Conservation (phyloP, 2,113 vertebrate species). For the Halcyon malimbica region DNA sequence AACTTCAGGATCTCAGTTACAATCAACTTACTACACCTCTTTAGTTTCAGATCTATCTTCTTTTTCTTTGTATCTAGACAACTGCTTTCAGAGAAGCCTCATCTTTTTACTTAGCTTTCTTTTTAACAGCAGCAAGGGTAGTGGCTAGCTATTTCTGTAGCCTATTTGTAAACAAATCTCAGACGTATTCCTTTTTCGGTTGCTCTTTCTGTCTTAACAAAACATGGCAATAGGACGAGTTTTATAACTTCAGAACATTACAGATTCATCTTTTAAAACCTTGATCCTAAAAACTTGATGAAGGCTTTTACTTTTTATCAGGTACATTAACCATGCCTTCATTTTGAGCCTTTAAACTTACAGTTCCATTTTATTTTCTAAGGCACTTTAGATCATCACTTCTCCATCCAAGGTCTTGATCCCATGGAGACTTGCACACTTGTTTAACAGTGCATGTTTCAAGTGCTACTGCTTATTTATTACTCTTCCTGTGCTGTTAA, state of each 20-base stretch:
- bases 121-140: background rate
- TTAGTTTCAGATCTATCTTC: background rate
- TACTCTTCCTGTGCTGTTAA: background rate
- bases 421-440: background rate
- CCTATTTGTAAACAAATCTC: constrained; percentile 13
- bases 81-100: background rate
- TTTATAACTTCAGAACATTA: background rate
- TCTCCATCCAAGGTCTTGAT: background rate
- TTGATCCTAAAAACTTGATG: background rate
- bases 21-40: background rate
- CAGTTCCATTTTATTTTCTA: background rate
- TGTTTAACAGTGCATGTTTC: background rate
- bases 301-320: constrained; percentile 18
- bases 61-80: background rate
- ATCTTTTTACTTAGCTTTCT: constrained; percentile 8
- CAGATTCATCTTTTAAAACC: background rate
- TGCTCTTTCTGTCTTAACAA: background rate
- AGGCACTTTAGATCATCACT: background rate
- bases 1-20: background rate
- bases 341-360: background rate
- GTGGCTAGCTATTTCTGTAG: background rate
- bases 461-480: background rate
- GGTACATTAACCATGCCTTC: background rate
- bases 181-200: background rate
- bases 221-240: background rate